Conservation (phyloP, 2,797 vertebrate genomes). For the Enteromius argenteus region DNA sequence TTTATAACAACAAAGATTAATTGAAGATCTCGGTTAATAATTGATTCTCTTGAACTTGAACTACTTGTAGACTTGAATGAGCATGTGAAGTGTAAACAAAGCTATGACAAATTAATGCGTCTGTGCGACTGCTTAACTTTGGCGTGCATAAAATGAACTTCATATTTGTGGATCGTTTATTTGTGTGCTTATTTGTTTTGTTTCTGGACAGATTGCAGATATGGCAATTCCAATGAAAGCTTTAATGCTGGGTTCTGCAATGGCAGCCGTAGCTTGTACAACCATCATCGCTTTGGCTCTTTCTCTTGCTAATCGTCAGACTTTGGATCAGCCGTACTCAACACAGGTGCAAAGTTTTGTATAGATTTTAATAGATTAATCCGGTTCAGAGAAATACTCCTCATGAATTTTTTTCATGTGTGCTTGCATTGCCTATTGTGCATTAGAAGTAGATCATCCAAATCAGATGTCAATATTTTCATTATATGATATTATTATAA, state of each 20-base stretch:
- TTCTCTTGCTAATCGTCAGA: constrained; percentile 54
- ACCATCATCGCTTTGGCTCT: constrained; percentile 63
- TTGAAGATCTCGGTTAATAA: constrained; percentile 43
- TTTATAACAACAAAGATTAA: constrained; percentile 12
- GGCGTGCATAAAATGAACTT: not conserved
- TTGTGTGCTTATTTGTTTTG: constrained; percentile 13
- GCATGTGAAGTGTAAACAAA: constrained; percentile 1
- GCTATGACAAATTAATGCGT: not conserved
- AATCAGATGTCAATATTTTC: not conserved
- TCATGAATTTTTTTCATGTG: not conserved
- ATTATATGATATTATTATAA: not conserved
- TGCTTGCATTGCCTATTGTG: not conserved
- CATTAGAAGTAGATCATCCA: not conserved
- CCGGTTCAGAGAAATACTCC: not conserved
- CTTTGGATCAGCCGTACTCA: constrained; percentile 44
- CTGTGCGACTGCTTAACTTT: not conserved
- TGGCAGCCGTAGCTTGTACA: constrained; percentile 50
- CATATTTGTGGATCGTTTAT: not conserved
- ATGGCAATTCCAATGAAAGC: constrained; percentile 55
- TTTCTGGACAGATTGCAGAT: constrained; percentile 36
- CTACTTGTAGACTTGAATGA: constrained; percentile 21
- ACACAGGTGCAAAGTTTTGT: constrained; percentile 58
- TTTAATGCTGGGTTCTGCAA: constrained; percentile 37
- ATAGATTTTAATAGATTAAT: not conserved
- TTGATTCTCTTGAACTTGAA: constrained; percentile 26